Base-by-base conservation (phyloP, 35 echinoderm and acorn worm genomes). In the Antedon bifida region DNA sequence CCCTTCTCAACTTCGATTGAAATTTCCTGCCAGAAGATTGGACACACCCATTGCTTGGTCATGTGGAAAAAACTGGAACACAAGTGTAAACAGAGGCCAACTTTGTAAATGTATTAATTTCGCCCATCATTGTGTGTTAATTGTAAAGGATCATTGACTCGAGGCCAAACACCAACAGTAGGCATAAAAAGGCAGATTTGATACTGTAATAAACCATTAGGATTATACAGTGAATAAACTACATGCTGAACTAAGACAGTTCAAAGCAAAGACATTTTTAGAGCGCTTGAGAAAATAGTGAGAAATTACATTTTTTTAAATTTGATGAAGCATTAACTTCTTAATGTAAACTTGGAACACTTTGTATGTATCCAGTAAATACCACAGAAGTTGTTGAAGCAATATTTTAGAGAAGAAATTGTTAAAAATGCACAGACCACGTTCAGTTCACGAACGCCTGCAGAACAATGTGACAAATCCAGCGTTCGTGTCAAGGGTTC, bases 401-500 rank as follows among this genome's bases (percentile, higher is more conserved):
- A 1, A 19, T 21, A 12, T 64, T 64, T 64, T 26, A 64, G 26
- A 11, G 51, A 21, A 11, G 26, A 26, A 64, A 42, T 42, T 14
- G 38, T 7, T 42, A 64, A 64, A 64, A 64, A 64, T 64, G 51
- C 51, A 64, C 51, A 64, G 26, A 30, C 36, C 32, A 0, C 75
- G 42, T 5, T 36, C 31, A 30, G 64, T 73, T 16, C 30, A 86
- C 34, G 28, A 39, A 36, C 32, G 84, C 14, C 79, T 86, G 21
- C 19, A 35, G 19, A 78, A 74, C 33, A 76, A 93, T 79, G 91
- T 99, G 3, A 90, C 88, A 5, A 99, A 99, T 73, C 95, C 95
- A 29, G 95, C 85, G 33, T 99, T 91, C 79, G 84, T 93, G 30
- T 93, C 95, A 34, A 88, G 93, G 75, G 78, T 99, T 26, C 44